Conservation (phyloP, 1,140 invertebrate species). For the Lysiphlebus fabarum region DNA sequence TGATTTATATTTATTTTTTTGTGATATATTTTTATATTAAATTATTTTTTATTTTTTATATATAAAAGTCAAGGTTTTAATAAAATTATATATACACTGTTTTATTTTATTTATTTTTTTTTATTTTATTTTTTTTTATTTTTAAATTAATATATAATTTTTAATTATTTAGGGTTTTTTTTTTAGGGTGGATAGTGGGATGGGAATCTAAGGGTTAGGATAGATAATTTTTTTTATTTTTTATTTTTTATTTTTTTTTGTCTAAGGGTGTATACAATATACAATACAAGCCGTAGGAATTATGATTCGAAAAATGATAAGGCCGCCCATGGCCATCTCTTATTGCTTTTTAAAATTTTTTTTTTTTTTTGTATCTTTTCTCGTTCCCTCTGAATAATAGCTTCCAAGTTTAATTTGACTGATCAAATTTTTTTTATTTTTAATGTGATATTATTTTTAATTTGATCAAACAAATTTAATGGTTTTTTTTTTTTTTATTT, state of each 20-base stretch:
- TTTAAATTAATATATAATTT: constrained; percentile 57
- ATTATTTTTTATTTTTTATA: no score
- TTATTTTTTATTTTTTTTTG: constrained; percentile 6
- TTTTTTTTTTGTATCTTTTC: constrained; percentile 25
- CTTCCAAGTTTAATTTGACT: neutral
- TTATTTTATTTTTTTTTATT: constrained; percentile 41
- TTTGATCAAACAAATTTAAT: no score
- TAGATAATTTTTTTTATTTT: constrained; percentile 5
- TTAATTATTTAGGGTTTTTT: constrained; percentile 48
- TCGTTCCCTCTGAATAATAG: neutral
- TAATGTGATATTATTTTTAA: no score
- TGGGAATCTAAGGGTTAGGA: constrained; percentile 35
- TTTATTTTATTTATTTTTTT: constrained; percentile 47
- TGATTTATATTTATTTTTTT: neutral
- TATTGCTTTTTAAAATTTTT: no score
- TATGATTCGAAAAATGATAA: constrained; percentile 41
- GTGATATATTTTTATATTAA: neutral
- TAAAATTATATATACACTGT: constrained; percentile 1
- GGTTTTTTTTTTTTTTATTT: no score
- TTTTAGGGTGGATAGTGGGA: constrained; percentile 18
- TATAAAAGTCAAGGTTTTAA: no score
- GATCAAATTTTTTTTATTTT: no score
- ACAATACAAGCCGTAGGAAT: constrained; percentile 55
- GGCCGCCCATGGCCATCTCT: constrained; percentile 36
- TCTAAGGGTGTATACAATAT: constrained; percentile 50